Base-by-base conservation (phyloP, 2,797 vertebrate genomes). In the Pteropus rufus region DNA sequence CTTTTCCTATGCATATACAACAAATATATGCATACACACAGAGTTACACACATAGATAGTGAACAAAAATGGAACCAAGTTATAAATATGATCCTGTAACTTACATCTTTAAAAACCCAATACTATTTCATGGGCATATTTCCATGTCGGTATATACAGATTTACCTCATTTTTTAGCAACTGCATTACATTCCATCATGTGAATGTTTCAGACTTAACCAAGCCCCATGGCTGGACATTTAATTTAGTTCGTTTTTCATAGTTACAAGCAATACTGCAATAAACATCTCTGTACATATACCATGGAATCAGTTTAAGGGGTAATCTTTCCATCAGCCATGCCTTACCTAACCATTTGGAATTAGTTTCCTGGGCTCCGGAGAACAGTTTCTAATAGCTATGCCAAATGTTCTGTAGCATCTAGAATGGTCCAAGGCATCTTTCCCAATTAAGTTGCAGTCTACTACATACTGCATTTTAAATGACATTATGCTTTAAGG, bases 381-480 rank as follows among this genome's bases (percentile, higher is more conserved):
- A 97, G 85, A 96, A 93, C 89, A 94, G 75, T 92, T 96, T 96
- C 95, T 96, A 97, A 96, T 97, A 94, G 83, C 79, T 95, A 94
- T 96, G 93, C 92, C 92, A 97, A 97, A 96, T 97, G 95, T 96
- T 97, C 93, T 97, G 72, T 96, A 96, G 92, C 31, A 0, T 95
- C 73, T 92, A 6, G n/a, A 97, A 97, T 70, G 75, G 96, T 93
- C 77, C 72, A 94, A 96, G 82, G 67, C 94, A 96, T 95, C 94
- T 70, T 97, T 96, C 95, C 91, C 94, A 97, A 98, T 97, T 97
- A 97, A 97, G 88, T 91, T 91, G 90, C 93, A 94, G 81, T 95
- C 96, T 91, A 91, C 93, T 94, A 91, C 88, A 95, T 73, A 94
- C 75, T 96, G 95, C 90, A 97, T 96, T 96, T 93, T 95, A 93